Evolutionary conservation across 1,140 invertebrate species (phyloP).

Genomic region (Sesamia nonagrioides): DNA sequence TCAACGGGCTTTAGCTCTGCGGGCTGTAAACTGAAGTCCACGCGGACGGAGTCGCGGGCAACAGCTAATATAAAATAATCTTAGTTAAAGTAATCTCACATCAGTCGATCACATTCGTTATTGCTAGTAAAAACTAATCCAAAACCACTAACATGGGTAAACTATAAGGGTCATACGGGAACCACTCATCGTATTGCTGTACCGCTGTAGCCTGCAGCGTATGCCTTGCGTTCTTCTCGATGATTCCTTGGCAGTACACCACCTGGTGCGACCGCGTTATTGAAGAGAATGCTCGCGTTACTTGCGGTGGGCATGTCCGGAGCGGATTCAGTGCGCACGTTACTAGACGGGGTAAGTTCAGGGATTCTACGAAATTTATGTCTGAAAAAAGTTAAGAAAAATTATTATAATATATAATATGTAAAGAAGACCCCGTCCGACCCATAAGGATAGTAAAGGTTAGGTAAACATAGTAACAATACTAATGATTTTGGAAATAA

Average conservation of each 20-base stretch:
- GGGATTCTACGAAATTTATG: conserved; percentile 92
- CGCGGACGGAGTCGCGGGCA: no score
- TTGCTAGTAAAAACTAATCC: not conserved
- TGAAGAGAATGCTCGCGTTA: conserved; percentile 95
- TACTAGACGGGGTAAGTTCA: conserved; percentile 95
- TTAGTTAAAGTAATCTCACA: no score
- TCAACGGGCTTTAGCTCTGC: no score
- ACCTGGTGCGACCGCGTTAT: conserved; percentile 95
- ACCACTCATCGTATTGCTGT: conserved; percentile 81
- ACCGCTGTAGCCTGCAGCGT: conserved; percentile 80
- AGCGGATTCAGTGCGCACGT: conserved; percentile 95
- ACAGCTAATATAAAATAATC: no score
- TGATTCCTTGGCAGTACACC: conserved; percentile 96
- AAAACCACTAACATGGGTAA: conserved; percentile 76
- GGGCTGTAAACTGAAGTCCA: no score
- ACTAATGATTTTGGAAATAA: no score
- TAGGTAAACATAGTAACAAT: no score
- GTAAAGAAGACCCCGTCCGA: no score
- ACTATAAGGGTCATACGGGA: conserved; percentile 84
- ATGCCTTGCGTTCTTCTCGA: conserved; percentile 94
- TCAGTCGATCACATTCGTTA: no score
- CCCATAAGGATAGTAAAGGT: no score
- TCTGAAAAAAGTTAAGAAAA: conserved; percentile 89
- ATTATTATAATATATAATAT: no score
- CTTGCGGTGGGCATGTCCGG: conserved; percentile 91